phyloP scores from a whole-genome alignment of 1,140 invertebrate genomes.

The Parasteatoda tepidariorum region DNA sequence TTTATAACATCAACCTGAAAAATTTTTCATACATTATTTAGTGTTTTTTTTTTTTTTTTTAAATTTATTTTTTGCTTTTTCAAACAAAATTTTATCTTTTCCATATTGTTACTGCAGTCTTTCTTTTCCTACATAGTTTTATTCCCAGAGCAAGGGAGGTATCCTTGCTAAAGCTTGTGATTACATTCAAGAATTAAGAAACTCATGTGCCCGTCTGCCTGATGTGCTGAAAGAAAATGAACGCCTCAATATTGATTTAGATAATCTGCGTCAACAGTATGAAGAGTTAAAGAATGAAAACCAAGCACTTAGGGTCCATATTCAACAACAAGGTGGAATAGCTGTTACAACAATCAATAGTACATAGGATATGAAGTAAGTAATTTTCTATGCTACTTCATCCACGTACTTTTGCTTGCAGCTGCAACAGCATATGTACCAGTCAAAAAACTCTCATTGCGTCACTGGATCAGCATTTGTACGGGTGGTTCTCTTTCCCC shows the following conservation, averaged over 20 bases:
- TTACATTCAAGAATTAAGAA: slow-evolving; percentile 88
- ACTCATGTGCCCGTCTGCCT: slow-evolving; percentile 78
- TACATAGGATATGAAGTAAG: slow-evolving; percentile 12
- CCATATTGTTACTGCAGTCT: too few relatives aligned
- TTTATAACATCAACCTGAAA: too few relatives aligned
- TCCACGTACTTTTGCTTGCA: too few relatives aligned
- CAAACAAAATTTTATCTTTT: too few relatives aligned
- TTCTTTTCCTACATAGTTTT: too few relatives aligned
- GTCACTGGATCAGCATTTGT: too few relatives aligned
- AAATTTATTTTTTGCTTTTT: too few relatives aligned
- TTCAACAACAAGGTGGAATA: slow-evolving; percentile 69
- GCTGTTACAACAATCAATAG: slow-evolving; percentile 60
- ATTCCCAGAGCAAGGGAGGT: slow-evolving; percentile 88
- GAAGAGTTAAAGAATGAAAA: slow-evolving; percentile 76
- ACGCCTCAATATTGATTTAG: slow-evolving; percentile 73
- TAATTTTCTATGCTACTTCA: background rate
- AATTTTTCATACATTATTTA: too few relatives aligned
- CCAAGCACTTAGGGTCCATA: slow-evolving; percentile 71
- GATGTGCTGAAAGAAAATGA: slow-evolving; percentile 76
- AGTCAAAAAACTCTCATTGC: too few relatives aligned
- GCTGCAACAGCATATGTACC: too few relatives aligned
- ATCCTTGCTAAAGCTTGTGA: slow-evolving; percentile 97
- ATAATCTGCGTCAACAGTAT: slow-evolving; percentile 73
- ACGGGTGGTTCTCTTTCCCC: too few relatives aligned
- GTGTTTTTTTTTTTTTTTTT: too few relatives aligned